Percentiles rank a stretch among this genome's conserved stretches.
Evolutionary conservation across 2,113 vertebrate species (phyloP).

Genomic region (Pygoscelis adeliae): DNA sequence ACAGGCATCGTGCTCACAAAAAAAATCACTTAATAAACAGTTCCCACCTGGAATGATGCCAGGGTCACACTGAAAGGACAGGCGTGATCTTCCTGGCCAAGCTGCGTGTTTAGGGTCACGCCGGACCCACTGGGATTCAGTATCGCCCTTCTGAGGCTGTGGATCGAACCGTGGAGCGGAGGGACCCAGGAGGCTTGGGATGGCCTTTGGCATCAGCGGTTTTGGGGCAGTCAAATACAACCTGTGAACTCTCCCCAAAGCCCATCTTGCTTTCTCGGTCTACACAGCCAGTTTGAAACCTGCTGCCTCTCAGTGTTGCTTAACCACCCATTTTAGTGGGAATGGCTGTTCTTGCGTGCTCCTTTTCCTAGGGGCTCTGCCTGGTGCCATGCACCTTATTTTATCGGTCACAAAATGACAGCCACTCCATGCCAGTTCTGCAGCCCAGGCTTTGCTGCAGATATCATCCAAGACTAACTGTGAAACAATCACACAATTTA

Average conservation of each 20-base stretch:
- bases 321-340: neutral
- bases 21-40: neutral
- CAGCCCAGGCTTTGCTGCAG: neutral
- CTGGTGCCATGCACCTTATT: neutral
- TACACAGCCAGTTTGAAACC: neutral
- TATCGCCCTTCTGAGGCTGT: neutral
- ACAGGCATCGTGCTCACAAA: neutral
- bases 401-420: neutral
- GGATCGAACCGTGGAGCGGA: fast-evolving
- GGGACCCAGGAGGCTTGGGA: neutral
- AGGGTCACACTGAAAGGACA: neutral
- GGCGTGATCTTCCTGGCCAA: neutral
- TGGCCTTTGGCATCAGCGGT: neutral
- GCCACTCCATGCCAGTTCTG: neutral
- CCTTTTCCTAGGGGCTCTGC: neutral
- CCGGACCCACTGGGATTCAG: neutral
- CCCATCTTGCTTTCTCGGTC: neutral
- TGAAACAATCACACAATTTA: neutral
- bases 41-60: neutral
- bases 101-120: neutral
- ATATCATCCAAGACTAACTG: neutral
- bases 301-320: neutral
- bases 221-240: neutral
- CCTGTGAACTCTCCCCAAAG: neutral
- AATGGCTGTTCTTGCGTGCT: neutral